These are phyloP conservation scores for Drosophila ohnishii DNA, from an alignment of 1,140 invertebrate species.

Conservation along the genomic window DNA sequence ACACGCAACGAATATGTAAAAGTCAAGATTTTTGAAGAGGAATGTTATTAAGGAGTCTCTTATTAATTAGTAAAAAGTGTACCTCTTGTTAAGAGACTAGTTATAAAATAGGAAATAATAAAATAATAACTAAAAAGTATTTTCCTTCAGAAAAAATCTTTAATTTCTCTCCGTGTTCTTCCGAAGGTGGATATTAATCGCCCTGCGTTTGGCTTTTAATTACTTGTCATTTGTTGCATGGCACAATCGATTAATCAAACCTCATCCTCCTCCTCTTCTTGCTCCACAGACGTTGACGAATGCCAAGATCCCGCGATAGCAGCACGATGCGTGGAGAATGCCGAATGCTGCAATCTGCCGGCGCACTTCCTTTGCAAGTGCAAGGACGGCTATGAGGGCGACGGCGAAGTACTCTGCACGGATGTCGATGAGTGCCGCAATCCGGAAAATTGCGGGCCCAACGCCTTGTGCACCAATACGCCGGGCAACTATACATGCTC, in stretches of 20 bases:
- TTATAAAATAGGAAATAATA: neutral
- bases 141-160: neutral
- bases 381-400: constrained; percentile 93
- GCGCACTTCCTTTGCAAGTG: constrained; percentile 97
- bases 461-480: constrained; percentile 92
- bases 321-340: constrained; percentile 93
- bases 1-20: constrained; percentile 12
- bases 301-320: constrained; percentile 93
- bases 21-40: neutral
- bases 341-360: constrained; percentile 97
- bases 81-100: neutral
- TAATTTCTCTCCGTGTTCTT: constrained; percentile 5
- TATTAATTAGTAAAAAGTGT: neutral
- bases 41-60: too few species aligned
- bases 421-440: constrained; percentile 94
- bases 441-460: constrained; percentile 90
- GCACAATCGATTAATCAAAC: constrained; percentile 63
- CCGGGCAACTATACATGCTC: constrained; percentile 94
- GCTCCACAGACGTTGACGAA: constrained; percentile 93
- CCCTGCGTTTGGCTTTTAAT: constrained; percentile 50
- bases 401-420: constrained; percentile 92
- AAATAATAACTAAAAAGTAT: neutral
- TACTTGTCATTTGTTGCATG: constrained; percentile 60
- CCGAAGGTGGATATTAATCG: constrained; percentile 38
- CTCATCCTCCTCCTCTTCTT: constrained; percentile 11